Evolutionary conservation across 2,797 vertebrate genomes (phyloP), one percentile per base, ranked within the genome.

Genomic region (Cygnus olor): DNA sequence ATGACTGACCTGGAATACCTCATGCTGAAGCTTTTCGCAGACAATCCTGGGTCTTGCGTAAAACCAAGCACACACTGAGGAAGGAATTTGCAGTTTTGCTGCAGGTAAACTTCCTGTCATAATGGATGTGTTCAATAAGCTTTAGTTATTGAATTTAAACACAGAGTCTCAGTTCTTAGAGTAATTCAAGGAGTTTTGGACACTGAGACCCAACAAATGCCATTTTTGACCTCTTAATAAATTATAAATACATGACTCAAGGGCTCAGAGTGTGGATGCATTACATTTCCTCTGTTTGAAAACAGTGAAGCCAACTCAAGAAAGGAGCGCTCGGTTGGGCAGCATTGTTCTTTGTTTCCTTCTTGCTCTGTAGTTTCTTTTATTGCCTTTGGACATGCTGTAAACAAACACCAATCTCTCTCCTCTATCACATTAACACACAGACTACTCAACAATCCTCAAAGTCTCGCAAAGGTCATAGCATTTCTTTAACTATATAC

Each of bases 101-200:
- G 5, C 88, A 83, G 85, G 93, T 96, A 44, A 93, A 72, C 68
- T 85, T 94, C 51, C 51, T 20, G 1, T 77, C 80, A 32, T 93
- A 96, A 96, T 85, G 69, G 76, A 94, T 94, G 91, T 36, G 86
- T 95, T 95, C 93, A 97, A 71, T 94, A 94, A 89, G n/a, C 45
- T 85, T 63, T 69, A 87, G 78, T 76, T 95, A 72, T 76, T 94
- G 84, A 94, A 93, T 93, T 91, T 82, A 94, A 94, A 69, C 68
- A 44, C 63, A 78, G 60, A 58, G 49, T 74, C 63, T 89, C 1
- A 14, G 38, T 74, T 94, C 72, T 87, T 82, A 47, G 42, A 87
- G 65, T 72, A 77, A 78, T 66, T 89, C 65, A 56, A 90, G 78
- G 58, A 68, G 24, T 85, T 95, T 82, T 74, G 69, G 86, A 76